Conservation (phyloP, 1,140 invertebrate species). For the Ctenoplectra terminalis region DNA sequence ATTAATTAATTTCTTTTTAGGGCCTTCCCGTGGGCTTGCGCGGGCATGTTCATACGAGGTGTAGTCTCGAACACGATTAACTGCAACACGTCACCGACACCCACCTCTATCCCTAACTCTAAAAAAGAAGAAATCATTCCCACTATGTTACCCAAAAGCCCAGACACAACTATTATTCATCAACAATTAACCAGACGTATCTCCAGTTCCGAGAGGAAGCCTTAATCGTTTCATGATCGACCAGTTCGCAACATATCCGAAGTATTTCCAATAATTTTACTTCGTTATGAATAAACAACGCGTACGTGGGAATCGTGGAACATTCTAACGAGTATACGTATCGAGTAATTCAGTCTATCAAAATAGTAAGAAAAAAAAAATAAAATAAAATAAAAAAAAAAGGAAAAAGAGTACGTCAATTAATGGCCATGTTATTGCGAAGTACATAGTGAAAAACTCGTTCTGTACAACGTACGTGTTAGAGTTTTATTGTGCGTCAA, state of each 20-base stretch:
- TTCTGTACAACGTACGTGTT: not conserved
- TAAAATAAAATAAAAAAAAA: too few species aligned
- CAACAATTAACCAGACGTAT: slow-evolving; percentile 79
- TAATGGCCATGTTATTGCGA: not conserved
- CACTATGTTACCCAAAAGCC: slow-evolving; percentile 70
- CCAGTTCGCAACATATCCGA: not conserved
- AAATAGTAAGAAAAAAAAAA: too few species aligned
- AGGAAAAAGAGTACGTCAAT: too few species aligned
- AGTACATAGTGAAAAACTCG: not conserved
- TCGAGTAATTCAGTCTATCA: not conserved
- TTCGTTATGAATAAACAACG: too few species aligned
- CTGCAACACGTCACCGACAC: not conserved
- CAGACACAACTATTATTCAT: slow-evolving; percentile 71
- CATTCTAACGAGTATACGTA: not conserved
- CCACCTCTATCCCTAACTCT: not conserved
- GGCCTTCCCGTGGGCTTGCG: slow-evolving; percentile 87
- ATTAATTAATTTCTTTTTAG: slow-evolving; percentile 78
- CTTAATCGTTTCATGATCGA: slow-evolving; percentile 60
- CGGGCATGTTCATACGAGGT: slow-evolving; percentile 85
- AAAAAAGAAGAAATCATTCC: slow-evolving; percentile 2
- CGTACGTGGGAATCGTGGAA: not conserved
- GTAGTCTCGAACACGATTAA: slow-evolving; percentile 85
- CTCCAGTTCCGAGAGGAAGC: slow-evolving; percentile 80
- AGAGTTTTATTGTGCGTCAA: not conserved
- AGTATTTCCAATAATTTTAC: not conserved